phyloP scores from a whole-genome alignment of 2,797 vertebrate genomes.

The Sebastes iracundus region DNA sequence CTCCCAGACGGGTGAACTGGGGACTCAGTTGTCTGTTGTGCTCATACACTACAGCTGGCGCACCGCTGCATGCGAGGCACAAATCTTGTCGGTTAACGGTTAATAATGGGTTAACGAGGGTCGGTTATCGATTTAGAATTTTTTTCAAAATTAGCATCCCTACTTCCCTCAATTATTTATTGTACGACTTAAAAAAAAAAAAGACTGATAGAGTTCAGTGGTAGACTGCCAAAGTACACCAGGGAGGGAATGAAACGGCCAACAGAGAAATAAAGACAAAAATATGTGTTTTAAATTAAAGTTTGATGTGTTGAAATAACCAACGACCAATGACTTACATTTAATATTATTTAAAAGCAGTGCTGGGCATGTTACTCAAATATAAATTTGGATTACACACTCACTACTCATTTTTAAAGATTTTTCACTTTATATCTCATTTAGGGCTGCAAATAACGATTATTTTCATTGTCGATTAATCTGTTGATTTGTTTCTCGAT shows the following conservation, averaged over 20 bases:
- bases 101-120: no score
- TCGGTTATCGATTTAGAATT: no score
- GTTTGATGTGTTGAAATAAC: neutral
- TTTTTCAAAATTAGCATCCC: no score
- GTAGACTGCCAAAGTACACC: conserved; percentile 7
- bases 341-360: neutral
- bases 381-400: neutral
- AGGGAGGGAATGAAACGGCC: neutral
- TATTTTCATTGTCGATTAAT: no score
- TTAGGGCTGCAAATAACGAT: no score
- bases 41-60: no score
- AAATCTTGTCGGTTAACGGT: no score
- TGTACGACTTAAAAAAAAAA: conserved; percentile 17
- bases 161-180: conserved; percentile 33
- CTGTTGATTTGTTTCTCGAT: no score
- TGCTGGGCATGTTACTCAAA: neutral
- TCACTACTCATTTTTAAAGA: neutral
- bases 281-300: neutral
- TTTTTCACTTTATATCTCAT: neutral
- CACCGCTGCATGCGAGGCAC: no score
- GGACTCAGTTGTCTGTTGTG: no score
- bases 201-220: neutral
- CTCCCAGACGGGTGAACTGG: no score
- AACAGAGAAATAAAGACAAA: neutral
- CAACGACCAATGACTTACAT: neutral